Evolutionary conservation across 2,888 invertebrate genomes (phyloP), one percentile per base, ranked within the genome.

Genomic region (Hanleya hanleyi): DNA sequence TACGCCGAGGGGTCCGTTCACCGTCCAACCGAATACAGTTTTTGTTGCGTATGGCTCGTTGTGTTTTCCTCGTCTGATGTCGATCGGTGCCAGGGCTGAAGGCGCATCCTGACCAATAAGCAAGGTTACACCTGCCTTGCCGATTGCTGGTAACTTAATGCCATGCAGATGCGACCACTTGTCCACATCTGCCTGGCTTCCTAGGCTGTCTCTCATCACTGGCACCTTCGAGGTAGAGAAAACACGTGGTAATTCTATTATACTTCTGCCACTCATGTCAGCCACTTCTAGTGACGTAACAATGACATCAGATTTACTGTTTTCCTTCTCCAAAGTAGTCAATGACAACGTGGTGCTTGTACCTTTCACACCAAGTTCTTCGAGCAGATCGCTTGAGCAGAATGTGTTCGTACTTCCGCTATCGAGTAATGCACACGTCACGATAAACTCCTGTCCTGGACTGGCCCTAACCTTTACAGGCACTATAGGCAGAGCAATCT

Each of bases 1-100:
- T n/a, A n/a, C n/a, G n/a, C n/a, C n/a, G 0, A 69, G 29, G 1
- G 74, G 66, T 12, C 74, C 76, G 41, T 74, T 74, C 1, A 74
- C 36, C 4, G 68, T 35, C 76, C 74, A 76, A 1, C 76, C 76
- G 1, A 76, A 62, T 2, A 35, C 22, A 0, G 74, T 74, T 22
- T 32, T 65, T 18, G 62, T 69, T 3, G 71, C 76, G 67, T 69
- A 74, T 1, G 74, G 76, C 29, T 61, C 74, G 35, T 62, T 67
- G 3, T 1, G 33, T 5, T 3, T 35, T 5, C 64, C 64, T 4
- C 9, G 15, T 29, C 57, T 22, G 22, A 9, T 29, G 4, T 57
- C 57, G 9, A 26, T 57, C 1, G 57, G 57, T 22, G 4, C 12
- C 32, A 57, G 9, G 2, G 57, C 57, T 29, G 22, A 12, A 2